Evolutionary conservation across 2,888 invertebrate species (phyloP).

Genomic region (Orthosia cruda): DNA sequence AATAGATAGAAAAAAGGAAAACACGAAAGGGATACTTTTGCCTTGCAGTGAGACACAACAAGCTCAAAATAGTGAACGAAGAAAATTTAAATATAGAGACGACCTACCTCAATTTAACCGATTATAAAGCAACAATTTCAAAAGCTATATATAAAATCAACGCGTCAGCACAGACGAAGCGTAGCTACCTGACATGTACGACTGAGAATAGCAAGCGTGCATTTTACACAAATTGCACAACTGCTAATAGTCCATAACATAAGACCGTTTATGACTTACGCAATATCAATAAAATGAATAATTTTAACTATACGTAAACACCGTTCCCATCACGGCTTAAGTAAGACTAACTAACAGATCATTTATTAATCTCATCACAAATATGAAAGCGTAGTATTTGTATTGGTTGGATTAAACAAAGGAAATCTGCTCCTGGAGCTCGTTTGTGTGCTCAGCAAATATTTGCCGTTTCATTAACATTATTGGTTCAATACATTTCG

Average conservation of each 20-base stretch:
- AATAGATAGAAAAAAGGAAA: no score
- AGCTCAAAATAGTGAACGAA: background rate
- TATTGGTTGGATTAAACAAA: constrained; percentile 28
- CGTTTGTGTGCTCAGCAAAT: constrained; percentile 34
- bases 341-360: background rate
- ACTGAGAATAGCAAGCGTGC: constrained; percentile 45
- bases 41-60: no score
- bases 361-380: constrained; percentile 21
- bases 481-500: constrained; percentile 34
- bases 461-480: constrained; percentile 32
- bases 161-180: constrained; percentile 34
- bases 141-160: constrained; percentile 6
- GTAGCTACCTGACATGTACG: constrained; percentile 31
- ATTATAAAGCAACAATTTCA: background rate
- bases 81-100: background rate
- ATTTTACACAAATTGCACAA: constrained; percentile 56
- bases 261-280: constrained; percentile 48
- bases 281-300: constrained; percentile 44
- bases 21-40: no score
- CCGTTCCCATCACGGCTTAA: constrained; percentile 8
- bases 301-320: constrained; percentile 12
- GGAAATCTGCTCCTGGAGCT: constrained; percentile 15
- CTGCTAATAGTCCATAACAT: constrained; percentile 32
- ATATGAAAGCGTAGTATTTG: constrained; percentile 35
- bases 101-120: constrained; percentile 20